These are phyloP conservation scores for Cotesia glomerata DNA, from an alignment of 1,140 invertebrate species.

Conservation along the genomic window DNA sequence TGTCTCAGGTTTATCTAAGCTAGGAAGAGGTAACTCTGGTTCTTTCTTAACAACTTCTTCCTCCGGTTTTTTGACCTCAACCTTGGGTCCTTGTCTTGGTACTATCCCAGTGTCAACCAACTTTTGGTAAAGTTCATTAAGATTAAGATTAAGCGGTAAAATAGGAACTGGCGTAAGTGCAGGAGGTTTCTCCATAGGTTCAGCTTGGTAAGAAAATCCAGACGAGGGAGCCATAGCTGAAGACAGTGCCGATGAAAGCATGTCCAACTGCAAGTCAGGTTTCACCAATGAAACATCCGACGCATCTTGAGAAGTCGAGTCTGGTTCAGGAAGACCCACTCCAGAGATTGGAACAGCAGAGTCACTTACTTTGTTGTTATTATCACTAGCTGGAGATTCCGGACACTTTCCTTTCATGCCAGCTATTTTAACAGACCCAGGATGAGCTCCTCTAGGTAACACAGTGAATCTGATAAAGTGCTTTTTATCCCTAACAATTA, in stretches of 20 bases:
- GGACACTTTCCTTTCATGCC: constrained; percentile 70
- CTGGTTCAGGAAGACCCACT: constrained; percentile 48
- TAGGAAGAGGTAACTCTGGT: constrained; percentile 68
- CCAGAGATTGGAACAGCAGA: constrained; percentile 16
- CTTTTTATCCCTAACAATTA: constrained; percentile 78
- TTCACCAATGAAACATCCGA: constrained; percentile 46
- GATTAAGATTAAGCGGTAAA: constrained; percentile 67
- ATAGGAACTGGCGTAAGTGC: constrained; percentile 50
- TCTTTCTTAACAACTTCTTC: constrained; percentile 57
- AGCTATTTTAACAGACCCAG: constrained; percentile 72
- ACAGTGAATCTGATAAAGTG: constrained; percentile 85
- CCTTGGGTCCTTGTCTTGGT: constrained; percentile 57
- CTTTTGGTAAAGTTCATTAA: constrained; percentile 83
- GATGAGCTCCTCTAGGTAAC: constrained; percentile 75
- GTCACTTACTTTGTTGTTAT: constrained; percentile 35
- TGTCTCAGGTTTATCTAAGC: constrained; percentile 72
- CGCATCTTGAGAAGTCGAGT: constrained; percentile 55
- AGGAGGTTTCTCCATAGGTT: constrained; percentile 47
- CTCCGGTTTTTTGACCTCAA: constrained; percentile 57
- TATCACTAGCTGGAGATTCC: constrained; percentile 38
- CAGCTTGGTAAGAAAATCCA: constrained; percentile 64
- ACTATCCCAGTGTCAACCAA: constrained; percentile 86
- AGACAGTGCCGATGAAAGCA: constrained; percentile 71
- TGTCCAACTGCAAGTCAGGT: constrained; percentile 64
- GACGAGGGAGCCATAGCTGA: constrained; percentile 67